A percentile compares a stretch with the other conserved stretches of the same genome.
Evolutionary conservation across 2,113 vertebrate species (phyloP).

Genomic region (Coptodon rendalli): DNA sequence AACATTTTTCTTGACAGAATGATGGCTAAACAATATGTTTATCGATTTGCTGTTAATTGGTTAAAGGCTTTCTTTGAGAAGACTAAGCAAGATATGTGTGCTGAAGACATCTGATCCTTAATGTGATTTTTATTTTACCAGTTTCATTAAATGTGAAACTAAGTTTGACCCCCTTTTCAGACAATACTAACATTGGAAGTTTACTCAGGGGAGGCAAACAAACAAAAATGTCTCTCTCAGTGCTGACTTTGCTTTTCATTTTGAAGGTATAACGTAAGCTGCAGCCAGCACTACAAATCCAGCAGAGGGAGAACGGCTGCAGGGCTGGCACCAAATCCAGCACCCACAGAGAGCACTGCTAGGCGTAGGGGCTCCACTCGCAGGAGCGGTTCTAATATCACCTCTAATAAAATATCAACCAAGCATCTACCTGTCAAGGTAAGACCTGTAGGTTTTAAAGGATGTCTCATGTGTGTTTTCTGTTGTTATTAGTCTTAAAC

Average conservation of each 20-base stretch:
- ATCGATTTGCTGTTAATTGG: neutral
- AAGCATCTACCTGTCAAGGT: slow-evolving; percentile 86
- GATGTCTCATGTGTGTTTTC: neutral
- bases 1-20: neutral
- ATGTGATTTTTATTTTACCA: neutral
- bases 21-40: neutral
- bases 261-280: slow-evolving; percentile 93
- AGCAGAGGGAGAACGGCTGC: slow-evolving; percentile 83
- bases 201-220: neutral
- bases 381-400: slow-evolving; percentile 81
- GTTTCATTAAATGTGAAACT: neutral
- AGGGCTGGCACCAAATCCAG: slow-evolving; percentile 69
- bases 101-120: neutral
- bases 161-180: neutral
- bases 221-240: neutral
- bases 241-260: neutral
- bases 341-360: slow-evolving; percentile 59
- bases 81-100: neutral
- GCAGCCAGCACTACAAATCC: slow-evolving; percentile 87
- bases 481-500: neutral
- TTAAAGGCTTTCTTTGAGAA: neutral
- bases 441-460: neutral
- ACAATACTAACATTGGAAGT: neutral
- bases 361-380: slow-evolving; percentile 81
- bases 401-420: slow-evolving; percentile 81